phyloP scores from a whole-genome alignment of 2,113 vertebrate genomes.

The Micromys minutus region DNA sequence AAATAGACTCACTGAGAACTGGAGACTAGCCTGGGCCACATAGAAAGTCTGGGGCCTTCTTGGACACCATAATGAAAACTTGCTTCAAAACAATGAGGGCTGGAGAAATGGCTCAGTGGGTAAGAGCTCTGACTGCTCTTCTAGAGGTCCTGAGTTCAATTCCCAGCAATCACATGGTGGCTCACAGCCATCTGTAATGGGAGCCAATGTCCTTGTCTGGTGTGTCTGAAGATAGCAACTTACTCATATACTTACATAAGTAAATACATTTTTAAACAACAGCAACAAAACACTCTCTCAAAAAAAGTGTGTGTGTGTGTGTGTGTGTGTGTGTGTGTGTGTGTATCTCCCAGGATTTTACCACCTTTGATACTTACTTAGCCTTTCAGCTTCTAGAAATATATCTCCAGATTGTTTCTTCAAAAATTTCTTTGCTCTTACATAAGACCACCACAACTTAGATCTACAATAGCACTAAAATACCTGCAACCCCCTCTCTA shows the following conservation, averaged over 20 bases:
- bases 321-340: neutral
- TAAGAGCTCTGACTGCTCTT: no score
- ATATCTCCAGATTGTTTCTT: conserved; percentile 3
- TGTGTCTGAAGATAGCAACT: no score
- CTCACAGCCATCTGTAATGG: no score
- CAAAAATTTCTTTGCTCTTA: neutral
- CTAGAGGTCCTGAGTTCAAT: no score
- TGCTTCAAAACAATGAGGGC: neutral
- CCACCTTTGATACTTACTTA: conserved; percentile 17
- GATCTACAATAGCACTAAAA: neutral
- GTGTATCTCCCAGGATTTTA: neutral
- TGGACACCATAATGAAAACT: neutral
- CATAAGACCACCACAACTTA: neutral
- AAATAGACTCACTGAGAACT: neutral
- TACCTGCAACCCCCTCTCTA: neutral
- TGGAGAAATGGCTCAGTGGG: no score
- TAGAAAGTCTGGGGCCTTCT: neutral
- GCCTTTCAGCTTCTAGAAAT: neutral
- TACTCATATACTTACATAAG: no score
- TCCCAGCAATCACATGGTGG: no score
- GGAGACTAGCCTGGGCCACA: neutral
- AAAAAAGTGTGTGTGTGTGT: neutral
- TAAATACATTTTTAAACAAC: no score
- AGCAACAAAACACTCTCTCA: neutral
- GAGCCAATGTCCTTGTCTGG: no score